A percentile compares a stretch with the other conserved stretches of the same genome.
These are phyloP conservation scores for Actenoides hombroni DNA, from an alignment of 2,113 vertebrate species.

Conservation along the genomic window DNA sequence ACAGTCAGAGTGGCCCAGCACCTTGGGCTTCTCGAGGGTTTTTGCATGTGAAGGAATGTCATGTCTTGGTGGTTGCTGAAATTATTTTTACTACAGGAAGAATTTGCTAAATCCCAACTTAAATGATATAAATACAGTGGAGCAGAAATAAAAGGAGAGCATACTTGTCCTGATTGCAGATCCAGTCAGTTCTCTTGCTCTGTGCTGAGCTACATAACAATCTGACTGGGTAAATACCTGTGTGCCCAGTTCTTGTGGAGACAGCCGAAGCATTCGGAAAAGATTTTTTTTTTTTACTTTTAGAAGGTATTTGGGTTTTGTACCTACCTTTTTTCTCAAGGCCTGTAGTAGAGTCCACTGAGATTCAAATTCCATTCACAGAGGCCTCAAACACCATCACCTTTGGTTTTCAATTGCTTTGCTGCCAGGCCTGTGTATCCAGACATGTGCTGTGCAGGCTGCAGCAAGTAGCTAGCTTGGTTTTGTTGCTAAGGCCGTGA, in stretches of 20 bases:
- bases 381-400: background rate
- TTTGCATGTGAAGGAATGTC: background rate
- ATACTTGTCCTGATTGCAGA: background rate
- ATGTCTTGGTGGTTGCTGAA: background rate
- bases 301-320: background rate
- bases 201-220: background rate
- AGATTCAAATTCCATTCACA: background rate
- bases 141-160: background rate
- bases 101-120: background rate
- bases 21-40: background rate
- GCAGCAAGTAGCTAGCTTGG: background rate
- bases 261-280: background rate
- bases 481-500: background rate
- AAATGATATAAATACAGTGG: background rate
- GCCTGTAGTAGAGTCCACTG: background rate
- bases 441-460: accelerated
- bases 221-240: background rate
- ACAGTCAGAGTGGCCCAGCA: background rate
- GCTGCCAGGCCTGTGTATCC: background rate
- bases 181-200: background rate
- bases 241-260: background rate
- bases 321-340: background rate
- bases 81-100: background rate
- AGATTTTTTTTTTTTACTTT: background rate
- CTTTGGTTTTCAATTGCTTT: background rate